Evolutionary conservation across 2,113 vertebrate species (phyloP).

Genomic region (Cnemophilus loriae): DNA sequence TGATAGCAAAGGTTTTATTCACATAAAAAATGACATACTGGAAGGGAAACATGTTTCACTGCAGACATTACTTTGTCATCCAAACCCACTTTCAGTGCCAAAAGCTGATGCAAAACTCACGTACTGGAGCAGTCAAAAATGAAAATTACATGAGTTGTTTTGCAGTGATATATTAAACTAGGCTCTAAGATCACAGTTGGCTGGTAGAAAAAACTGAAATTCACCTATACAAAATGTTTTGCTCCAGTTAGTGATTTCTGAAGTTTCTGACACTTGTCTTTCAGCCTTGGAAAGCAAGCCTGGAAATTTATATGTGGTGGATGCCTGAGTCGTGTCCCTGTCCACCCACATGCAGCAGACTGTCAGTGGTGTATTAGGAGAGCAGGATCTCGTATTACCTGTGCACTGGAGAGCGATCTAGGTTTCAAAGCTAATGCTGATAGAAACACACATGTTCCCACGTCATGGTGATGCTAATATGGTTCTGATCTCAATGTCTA

Average conservation of each 20-base stretch:
- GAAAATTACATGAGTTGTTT: not conserved
- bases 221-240: not conserved
- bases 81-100: constrained; percentile 6
- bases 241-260: not conserved
- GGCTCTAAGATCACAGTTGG: not conserved
- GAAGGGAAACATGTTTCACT: constrained; percentile 33
- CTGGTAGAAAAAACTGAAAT: not conserved
- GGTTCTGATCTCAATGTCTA: not conserved
- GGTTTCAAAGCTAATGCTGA: not conserved
- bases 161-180: not conserved
- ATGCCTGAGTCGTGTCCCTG: fast-evolving
- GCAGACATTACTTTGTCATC: constrained; percentile 6
- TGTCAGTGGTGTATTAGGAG: not conserved
- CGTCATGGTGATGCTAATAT: not conserved
- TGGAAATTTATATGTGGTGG: not conserved
- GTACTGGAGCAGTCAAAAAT: not conserved
- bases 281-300: not conserved
- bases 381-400: not conserved
- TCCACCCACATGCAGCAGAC: not conserved
- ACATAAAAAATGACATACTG: constrained; percentile 6
- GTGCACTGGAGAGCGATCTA: not conserved
- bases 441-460: not conserved
- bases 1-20: constrained; percentile 45
- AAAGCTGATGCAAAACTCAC: constrained; percentile 8
- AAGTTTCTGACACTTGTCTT: not conserved